phyloP scores from a whole-genome alignment of 2,797 vertebrate species.

The Sciurus carolinensis region DNA sequence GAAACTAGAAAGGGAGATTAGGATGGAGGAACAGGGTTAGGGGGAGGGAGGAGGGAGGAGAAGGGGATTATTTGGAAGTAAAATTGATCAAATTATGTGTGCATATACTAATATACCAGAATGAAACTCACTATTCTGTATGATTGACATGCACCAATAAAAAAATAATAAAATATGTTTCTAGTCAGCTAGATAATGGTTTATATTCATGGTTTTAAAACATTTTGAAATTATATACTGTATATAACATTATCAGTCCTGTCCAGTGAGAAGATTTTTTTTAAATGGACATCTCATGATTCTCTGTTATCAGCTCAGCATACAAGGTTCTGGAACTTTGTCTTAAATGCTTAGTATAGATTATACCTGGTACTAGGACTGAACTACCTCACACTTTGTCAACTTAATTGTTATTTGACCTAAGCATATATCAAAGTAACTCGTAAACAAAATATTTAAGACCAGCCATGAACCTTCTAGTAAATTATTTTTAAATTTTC shows the following conservation, averaged over 20 bases:
- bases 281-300: neutral
- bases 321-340: neutral
- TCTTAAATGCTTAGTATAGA: slow-evolving; percentile 41
- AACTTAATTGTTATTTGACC: slow-evolving; percentile 31
- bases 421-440: neutral
- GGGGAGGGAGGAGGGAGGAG: no score
- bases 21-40: no score
- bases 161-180: neutral
- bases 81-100: no score
- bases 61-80: no score
- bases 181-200: neutral
- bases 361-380: neutral
- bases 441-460: slow-evolving; percentile 54
- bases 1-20: no score
- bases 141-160: no score
- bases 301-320: neutral
- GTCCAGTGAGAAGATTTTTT: neutral
- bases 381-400: neutral
- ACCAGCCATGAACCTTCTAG: neutral
- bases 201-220: slow-evolving; percentile 7
- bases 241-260: neutral
- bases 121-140: no score
- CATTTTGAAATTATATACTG: neutral
- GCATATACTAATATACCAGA: no score
- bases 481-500: slow-evolving; percentile 61